phyloP scores from a whole-genome alignment of 2,888 invertebrate species.

The Rhagophthalmus giganteus region DNA sequence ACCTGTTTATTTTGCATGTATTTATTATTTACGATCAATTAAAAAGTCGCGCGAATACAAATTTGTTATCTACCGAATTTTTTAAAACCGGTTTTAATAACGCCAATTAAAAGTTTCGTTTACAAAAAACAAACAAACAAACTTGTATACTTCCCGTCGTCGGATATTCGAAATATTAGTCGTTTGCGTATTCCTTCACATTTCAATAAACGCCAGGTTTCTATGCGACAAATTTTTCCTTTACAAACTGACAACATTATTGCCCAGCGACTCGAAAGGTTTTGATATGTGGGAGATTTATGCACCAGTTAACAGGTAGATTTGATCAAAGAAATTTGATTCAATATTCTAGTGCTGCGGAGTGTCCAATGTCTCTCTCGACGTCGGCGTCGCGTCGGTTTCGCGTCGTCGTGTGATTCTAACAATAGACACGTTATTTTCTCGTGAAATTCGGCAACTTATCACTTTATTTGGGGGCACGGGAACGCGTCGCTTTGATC shows the following conservation, averaged over 20 bases:
- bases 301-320: slow-evolving; percentile 38
- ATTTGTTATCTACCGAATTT: too few species aligned
- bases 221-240: slow-evolving; percentile 35
- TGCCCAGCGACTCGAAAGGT: slow-evolving; percentile 42
- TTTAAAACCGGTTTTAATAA: too few species aligned
- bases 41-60: too few species aligned
- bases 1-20: too few species aligned
- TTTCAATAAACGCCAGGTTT: slow-evolving; percentile 14
- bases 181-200: slow-evolving; percentile 14
- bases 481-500: slow-evolving; percentile 39
- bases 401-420: neutral
- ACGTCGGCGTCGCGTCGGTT: too few species aligned
- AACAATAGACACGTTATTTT: neutral
- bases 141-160: too few species aligned
- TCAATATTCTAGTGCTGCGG: slow-evolving; percentile 24
- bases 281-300: slow-evolving; percentile 43
- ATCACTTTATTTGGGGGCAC: slow-evolving; percentile 24
- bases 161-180: too few species aligned
- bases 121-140: too few species aligned
- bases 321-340: slow-evolving; percentile 30
- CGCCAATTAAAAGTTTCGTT: too few species aligned
- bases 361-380: slow-evolving; percentile 15
- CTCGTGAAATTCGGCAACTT: neutral
- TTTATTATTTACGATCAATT: too few species aligned
- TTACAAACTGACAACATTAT: slow-evolving; percentile 37